phyloP scores from a whole-genome alignment of 2,888 invertebrate species.

The Nephrocerus scutellatus region DNA sequence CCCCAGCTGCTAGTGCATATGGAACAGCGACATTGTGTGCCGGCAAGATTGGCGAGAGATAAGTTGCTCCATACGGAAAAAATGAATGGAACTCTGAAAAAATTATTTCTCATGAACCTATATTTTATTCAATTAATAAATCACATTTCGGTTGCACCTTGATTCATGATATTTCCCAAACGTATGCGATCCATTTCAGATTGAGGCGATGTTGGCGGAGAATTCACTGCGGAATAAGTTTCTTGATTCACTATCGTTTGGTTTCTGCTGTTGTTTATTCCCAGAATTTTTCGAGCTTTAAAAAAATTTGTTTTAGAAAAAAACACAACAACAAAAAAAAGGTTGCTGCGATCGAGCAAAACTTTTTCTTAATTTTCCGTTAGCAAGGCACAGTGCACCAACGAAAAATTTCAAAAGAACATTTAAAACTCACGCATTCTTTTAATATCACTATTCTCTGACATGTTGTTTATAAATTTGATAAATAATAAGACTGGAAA shows the following conservation, averaged over 20 bases:
- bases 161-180: slow-evolving; percentile 29
- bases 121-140: neutral
- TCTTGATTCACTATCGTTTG: slow-evolving; percentile 12
- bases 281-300: slow-evolving; percentile 33
- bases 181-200: slow-evolving; percentile 31
- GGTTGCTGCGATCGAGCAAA: too few species aligned
- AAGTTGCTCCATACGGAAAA: slow-evolving; percentile 35
- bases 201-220: slow-evolving; percentile 5
- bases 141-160: slow-evolving; percentile 22
- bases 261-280: slow-evolving; percentile 20
- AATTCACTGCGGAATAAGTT: slow-evolving; percentile 2
- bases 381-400: neutral
- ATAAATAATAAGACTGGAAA: too few species aligned
- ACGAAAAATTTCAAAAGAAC: neutral
- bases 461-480: too few species aligned
- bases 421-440: slow-evolving; percentile 16
- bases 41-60: slow-evolving; percentile 31
- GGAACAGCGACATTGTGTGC: slow-evolving; percentile 29
- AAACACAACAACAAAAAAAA: slow-evolving; percentile 7
- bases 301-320: slow-evolving; percentile 4
- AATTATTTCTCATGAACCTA: slow-evolving; percentile 1
- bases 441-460: too few species aligned
- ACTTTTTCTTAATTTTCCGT: slow-evolving; percentile 10
- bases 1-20: slow-evolving; percentile 25
- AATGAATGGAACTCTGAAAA: slow-evolving; percentile 32